Evolutionary conservation across 2,888 invertebrate species (phyloP), one percentile per base, ranked within the genome.

Genomic region (Chrysopilus asiliformis): DNA sequence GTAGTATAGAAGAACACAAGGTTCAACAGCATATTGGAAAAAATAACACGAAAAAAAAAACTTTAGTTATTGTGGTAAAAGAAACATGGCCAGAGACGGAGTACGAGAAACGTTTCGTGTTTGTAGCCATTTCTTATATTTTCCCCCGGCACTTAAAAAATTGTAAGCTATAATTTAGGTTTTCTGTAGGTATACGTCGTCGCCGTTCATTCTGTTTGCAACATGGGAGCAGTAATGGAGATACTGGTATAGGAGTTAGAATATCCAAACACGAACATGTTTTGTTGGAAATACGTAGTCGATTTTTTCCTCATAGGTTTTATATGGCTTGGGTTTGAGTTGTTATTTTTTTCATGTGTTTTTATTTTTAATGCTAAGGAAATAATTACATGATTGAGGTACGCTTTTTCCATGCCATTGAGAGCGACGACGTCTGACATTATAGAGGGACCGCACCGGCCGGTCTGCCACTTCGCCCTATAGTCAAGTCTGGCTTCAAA

Each of bases 331-430:
- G 30, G 31, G 22, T 36, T 31, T 25, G 25, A 13, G 36, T 24
- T 34, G 24, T 25, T 15, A 15, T 31, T 36, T 29, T 24, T 34
- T 16, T 4, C 27, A 25, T 20, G 18, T 15, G 13, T 27, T 28
- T 29, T 12, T 15, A 8, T 10, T 25, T 22, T 24, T 25, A 18
- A 27, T 29, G 28, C 10, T 19, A 53, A 54, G 56, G 58, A 60
- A 61, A 60, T 60, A 60, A 57, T 60, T 58, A 60, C 53, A 57
- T 55, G 56, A 58, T 57, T 56, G 57, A 55, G 53, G 59, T 46
- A 53, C 49, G 32, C 32, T 32, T 22, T 31, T 31, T n/a, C 37
- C 3, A 16, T 22, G 15, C 35, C 17, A 22, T 22, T 22, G 22
- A 22, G 10, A 22, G 10, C 22, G 22, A n/a, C n/a, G n/a, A n/a